Evolutionary conservation across 2,888 invertebrate genomes (phyloP), one percentile per base, ranked within the genome.

Genomic region (Tipula lateralis): DNA sequence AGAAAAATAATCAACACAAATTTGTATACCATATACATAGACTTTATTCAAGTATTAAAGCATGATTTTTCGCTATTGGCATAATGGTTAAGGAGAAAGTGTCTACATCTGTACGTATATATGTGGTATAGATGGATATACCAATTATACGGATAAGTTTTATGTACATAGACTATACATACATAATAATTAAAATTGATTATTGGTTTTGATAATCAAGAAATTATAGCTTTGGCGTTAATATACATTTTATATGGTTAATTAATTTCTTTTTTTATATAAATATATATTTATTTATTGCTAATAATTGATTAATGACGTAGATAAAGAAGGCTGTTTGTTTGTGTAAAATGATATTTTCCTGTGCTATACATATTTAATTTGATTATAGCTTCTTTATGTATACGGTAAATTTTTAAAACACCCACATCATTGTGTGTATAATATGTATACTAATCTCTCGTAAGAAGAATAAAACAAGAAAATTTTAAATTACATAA

Each of bases 131-230:
- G 16, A 16, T 16, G 16, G 19, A 24, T 50, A 50, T 2, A 66
- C 39, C n/a, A n/a, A n/a, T n/a, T 50, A 44, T 9, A 19, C 24
- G 9, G 4, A 66, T 24, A 66, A 16, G 66, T 66, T 24, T 66
- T 66, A 66, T 66, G 66, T 66, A 66, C 66, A n/a, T n/a, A n/a
- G n/a, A n/a, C n/a, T n/a, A n/a, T n/a, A n/a, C n/a, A n/a, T n/a
- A 66, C 66, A 66, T 12, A 66, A 66, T 66, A 66, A 66, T 66
- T 66, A 66, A 66, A 66, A 66, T 66, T 66, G 66, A 66, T 66
- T 66, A 66, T 66, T 66, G 66, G 66, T 66, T 66, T 66, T 24
- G 66, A 66, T 66, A 66, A 66, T 66, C 66, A 66, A 24, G 66
- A 66, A 66, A 66, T 66, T 66, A 66, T 66, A 66, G 66, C 66